phyloP scores from a whole-genome alignment of 2,888 invertebrate genomes.

The Heliconius ismenius region DNA sequence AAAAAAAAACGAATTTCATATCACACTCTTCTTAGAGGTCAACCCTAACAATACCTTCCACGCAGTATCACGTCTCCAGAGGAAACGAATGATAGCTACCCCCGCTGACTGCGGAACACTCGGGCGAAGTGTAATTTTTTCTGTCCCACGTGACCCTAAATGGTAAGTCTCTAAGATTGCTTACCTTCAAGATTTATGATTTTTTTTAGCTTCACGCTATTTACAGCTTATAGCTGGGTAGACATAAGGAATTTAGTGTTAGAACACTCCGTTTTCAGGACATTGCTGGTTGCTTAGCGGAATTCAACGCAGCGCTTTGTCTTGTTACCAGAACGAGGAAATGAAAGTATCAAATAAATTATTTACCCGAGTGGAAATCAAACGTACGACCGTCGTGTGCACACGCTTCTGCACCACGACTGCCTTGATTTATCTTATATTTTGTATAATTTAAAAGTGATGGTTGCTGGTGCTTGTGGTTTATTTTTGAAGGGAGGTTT shows the following conservation, averaged over 20 bases:
- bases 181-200: slow-evolving; percentile 15
- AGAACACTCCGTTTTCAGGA: too few relatives aligned
- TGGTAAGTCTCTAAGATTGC: slow-evolving; percentile 26
- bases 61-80: slow-evolving; percentile 63
- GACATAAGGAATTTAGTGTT: too few relatives aligned
- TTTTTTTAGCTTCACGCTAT: not conserved
- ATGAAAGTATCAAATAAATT: too few relatives aligned
- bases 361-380: not conserved
- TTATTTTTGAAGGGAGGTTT: slow-evolving; percentile 8
- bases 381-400: not conserved
- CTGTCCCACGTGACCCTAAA: slow-evolving; percentile 26
- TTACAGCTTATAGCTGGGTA: not conserved
- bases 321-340: too few relatives aligned
- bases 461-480: not conserved
- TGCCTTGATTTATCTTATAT: not conserved
- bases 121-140: slow-evolving; percentile 42
- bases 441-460: slow-evolving; percentile 20
- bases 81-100: slow-evolving; percentile 66
- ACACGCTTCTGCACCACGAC: not conserved
- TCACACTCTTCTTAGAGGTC: not conserved
- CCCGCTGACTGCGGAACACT: slow-evolving; percentile 59
- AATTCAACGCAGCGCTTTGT: too few relatives aligned
- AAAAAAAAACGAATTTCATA: not conserved
- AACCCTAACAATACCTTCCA: slow-evolving; percentile 50
- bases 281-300: too few relatives aligned